Percentiles rank a stretch among this genome's conserved stretches.
Evolutionary conservation across 2,888 invertebrate species (phyloP).

Genomic region (Lasioglossum lativentre): DNA sequence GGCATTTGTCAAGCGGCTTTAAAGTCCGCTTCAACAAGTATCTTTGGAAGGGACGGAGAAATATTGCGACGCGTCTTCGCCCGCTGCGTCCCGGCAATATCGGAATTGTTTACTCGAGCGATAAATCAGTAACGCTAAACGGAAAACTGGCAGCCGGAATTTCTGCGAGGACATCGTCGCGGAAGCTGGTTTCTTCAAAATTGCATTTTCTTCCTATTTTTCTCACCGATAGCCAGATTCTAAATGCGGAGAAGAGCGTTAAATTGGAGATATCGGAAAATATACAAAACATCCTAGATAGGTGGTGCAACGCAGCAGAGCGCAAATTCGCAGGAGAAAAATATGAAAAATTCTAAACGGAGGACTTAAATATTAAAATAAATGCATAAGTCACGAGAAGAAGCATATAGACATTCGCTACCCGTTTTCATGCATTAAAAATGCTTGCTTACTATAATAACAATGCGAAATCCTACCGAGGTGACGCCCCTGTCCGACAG

Average conservation of each 20-base stretch:
- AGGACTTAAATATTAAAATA: background rate
- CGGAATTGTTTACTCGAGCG: constrained; percentile 50
- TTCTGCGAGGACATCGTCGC: constrained; percentile 31
- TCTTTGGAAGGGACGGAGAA: constrained; percentile 68
- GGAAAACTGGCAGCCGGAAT: constrained; percentile 38
- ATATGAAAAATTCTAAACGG: background rate
- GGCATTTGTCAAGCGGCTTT: constrained; percentile 68
- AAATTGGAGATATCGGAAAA: background rate
- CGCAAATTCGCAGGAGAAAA: background rate
- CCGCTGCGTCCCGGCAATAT: constrained; percentile 46
- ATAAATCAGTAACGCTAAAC: constrained; percentile 50
- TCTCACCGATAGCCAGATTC: background rate
- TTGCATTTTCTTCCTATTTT: background rate
- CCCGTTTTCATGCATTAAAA: background rate
- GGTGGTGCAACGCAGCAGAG: background rate
- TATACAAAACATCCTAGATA: background rate
- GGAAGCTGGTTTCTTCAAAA: background rate
- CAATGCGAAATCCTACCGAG: background rate
- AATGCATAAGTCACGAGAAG: background rate
- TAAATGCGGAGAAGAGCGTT: background rate
- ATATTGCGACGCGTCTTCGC: constrained; percentile 61
- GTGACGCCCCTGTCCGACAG: background rate
- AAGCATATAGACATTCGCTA: background rate
- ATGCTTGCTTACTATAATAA: background rate
- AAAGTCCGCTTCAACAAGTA: constrained; percentile 67